Conservation (phyloP, 2,888 invertebrate genomes). For the Esperia sulphurella region DNA sequence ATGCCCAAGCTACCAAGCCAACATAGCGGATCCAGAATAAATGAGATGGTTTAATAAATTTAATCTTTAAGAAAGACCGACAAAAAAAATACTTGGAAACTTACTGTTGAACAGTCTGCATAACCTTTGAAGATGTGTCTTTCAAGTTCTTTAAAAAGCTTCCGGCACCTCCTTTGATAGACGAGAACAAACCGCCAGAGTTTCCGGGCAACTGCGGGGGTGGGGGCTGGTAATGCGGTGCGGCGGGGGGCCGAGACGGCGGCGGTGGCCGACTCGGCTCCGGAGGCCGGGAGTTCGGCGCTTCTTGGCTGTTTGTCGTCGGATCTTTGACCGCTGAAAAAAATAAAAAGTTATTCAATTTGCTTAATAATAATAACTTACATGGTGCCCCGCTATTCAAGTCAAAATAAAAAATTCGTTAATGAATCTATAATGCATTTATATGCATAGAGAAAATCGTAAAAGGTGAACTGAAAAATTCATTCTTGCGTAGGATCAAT, state of each 20-base stretch:
- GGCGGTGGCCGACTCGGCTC: conserved; percentile 58
- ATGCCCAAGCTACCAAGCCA: too few relatives aligned
- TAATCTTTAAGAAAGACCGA: background rate
- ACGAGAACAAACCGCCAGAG: conserved; percentile 86
- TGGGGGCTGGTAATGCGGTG: conserved; percentile 48
- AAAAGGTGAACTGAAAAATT: too few relatives aligned
- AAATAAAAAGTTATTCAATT: conserved; percentile 3
- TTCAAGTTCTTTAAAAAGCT: conserved; percentile 95
- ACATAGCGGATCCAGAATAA: too few relatives aligned
- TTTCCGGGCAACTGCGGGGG: conserved; percentile 40
- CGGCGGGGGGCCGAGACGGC: conserved; percentile 42
- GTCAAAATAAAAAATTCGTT: too few relatives aligned
- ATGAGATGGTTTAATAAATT: background rate
- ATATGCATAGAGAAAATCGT: too few relatives aligned
- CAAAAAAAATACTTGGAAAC: conserved; percentile 34
- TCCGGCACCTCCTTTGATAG: conserved; percentile 94
- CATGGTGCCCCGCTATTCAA: too few relatives aligned
- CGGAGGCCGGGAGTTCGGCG: conserved; percentile 48
- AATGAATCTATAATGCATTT: too few relatives aligned
- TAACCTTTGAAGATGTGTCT: conserved; percentile 97
- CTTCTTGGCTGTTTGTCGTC: conserved; percentile 42
- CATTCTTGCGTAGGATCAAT: too few relatives aligned
- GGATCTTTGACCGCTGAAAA: conserved; percentile 56
- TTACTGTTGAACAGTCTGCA: conserved; percentile 96
- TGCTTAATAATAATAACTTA: too few relatives aligned